Conservation (phyloP, 2,113 vertebrate species). For the Puffinus mauretanicus region DNA sequence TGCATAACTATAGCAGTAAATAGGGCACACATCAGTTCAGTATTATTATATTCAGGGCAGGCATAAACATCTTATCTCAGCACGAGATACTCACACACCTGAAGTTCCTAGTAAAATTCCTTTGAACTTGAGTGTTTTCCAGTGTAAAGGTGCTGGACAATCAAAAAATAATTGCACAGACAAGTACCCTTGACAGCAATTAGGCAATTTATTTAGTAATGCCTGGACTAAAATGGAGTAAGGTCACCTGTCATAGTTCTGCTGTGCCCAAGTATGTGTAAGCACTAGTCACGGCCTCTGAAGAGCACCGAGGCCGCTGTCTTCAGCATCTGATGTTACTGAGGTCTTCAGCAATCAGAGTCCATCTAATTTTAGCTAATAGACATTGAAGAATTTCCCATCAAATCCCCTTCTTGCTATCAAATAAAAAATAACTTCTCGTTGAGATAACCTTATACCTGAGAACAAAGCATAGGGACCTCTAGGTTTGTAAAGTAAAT, state of each 20-base stretch:
- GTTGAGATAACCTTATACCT: not conserved
- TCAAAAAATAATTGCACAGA: not conserved
- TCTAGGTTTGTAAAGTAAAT: not conserved
- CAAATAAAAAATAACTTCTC: not conserved
- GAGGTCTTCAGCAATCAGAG: not conserved
- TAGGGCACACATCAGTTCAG: not conserved
- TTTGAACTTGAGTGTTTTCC: not conserved
- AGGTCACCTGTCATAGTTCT: not conserved
- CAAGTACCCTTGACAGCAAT: not conserved
- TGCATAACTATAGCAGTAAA: not conserved
- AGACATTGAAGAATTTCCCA: not conserved
- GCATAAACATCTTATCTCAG: not conserved
- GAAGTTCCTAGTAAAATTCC: not conserved
- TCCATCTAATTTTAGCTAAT: not conserved
- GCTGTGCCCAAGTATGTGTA: not conserved
- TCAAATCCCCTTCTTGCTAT: not conserved
- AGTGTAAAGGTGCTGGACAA: not conserved
- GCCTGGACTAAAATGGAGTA: not conserved
- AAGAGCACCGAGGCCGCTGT: not conserved
- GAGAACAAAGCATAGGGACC: not conserved
- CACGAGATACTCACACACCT: not conserved
- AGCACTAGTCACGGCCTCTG: not conserved
- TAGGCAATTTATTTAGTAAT: conserved; percentile 35
- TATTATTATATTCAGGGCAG: not conserved
- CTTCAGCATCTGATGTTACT: not conserved